A percentile compares a stretch with the other conserved stretches of the same genome.
phyloP scores from a whole-genome alignment of 1,140 invertebrate genomes.

The Aphaenogaster rudis region DNA sequence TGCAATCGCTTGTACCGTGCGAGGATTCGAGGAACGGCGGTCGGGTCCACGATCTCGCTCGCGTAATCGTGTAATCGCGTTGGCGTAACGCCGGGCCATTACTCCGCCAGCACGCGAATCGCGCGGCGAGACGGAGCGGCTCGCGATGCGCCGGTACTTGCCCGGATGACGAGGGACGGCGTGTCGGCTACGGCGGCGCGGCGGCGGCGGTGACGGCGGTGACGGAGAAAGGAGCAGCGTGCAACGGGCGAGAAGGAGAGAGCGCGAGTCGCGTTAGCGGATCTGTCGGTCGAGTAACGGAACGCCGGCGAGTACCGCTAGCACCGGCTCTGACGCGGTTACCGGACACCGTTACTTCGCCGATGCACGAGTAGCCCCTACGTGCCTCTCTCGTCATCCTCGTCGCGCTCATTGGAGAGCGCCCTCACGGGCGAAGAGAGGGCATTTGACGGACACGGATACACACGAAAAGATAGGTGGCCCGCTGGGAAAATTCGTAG shows the following conservation, averaged over 20 bases:
- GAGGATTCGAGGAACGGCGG: background rate
- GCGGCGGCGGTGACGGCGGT: slow-evolving; percentile 30
- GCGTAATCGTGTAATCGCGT: slow-evolving; percentile 62
- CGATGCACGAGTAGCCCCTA: slow-evolving; percentile 78
- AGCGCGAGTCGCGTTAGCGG: slow-evolving; percentile 83
- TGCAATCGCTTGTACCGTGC: background rate
- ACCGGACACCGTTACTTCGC: slow-evolving; percentile 84
- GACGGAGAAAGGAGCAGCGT: slow-evolving; percentile 35
- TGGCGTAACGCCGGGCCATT: slow-evolving; percentile 70
- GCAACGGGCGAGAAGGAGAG: slow-evolving; percentile 60
- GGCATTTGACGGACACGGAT: slow-evolving; percentile 59
- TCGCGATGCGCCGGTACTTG: slow-evolving; percentile 67
- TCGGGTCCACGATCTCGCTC: slow-evolving; percentile 43
- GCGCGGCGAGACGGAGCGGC: slow-evolving; percentile 65
- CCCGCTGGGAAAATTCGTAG: slow-evolving; percentile 68
- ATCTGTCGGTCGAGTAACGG: slow-evolving; percentile 88
- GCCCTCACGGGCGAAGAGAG: slow-evolving; percentile 55
- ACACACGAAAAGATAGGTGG: slow-evolving; percentile 32
- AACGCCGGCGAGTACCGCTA: slow-evolving; percentile 84
- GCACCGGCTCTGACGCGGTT: slow-evolving; percentile 85
- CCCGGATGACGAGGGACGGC: slow-evolving; percentile 24
- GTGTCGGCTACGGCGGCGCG: slow-evolving; percentile 49
- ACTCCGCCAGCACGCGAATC: slow-evolving; percentile 63
- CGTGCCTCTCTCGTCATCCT: slow-evolving; percentile 78
- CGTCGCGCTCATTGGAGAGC: slow-evolving; percentile 53